Evolutionary conservation across 2,113 vertebrate genomes (phyloP).

Genomic region (Lutjanus erythropterus): DNA sequence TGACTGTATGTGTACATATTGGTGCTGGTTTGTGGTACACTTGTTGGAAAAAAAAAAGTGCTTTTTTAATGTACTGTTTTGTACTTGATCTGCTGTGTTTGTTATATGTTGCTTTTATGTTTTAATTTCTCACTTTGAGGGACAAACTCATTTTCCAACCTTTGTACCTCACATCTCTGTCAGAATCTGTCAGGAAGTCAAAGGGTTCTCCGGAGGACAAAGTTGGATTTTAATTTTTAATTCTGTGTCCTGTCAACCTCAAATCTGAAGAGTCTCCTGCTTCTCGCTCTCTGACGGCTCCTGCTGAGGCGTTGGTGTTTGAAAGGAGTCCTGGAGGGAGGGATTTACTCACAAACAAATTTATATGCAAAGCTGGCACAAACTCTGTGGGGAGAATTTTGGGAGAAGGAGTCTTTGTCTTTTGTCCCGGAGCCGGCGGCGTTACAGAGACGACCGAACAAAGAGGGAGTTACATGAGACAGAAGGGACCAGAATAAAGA

Average conservation of each 20-base stretch:
- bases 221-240: slow-evolving; percentile 1
- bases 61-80: too few species aligned
- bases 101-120: too few species aligned
- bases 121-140: too few species aligned
- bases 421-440: slow-evolving; percentile 1
- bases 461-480: slow-evolving; percentile 19
- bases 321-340: slow-evolving; percentile 39
- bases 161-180: background rate
- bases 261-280: background rate
- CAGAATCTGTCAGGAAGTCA: background rate
- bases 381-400: slow-evolving; percentile 31
- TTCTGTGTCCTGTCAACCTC: background rate
- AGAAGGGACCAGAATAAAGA: slow-evolving; percentile 6
- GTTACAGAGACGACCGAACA: background rate
- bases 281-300: background rate
- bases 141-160: background rate
- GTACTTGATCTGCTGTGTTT: too few species aligned
- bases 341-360: slow-evolving; percentile 66
- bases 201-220: background rate
- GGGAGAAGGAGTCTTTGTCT: slow-evolving; percentile 38
- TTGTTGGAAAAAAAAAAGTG: too few species aligned
- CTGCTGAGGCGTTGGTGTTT: slow-evolving; percentile 13
- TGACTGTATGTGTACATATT: too few species aligned
- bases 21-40: too few species aligned
- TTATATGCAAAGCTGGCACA: slow-evolving; percentile 58